Base-by-base conservation (phyloP, 23 tunicate genomes). In the Ascidia mentula region DNA sequence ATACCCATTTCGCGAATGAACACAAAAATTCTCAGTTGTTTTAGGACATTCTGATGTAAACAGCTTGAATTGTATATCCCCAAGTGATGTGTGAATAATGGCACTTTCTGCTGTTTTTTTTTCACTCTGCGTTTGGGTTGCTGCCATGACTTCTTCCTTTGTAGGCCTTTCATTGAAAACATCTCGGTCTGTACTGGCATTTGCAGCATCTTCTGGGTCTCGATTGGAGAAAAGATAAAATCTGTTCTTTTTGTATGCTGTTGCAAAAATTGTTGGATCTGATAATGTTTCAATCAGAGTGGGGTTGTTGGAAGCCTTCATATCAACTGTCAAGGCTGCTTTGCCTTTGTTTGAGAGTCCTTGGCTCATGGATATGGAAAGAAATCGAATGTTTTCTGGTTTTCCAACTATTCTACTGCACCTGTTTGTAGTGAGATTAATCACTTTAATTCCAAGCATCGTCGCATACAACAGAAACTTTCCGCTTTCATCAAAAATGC, bases 91-190 rank as follows among this genome's bases (percentile, higher is more conserved):
- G 78, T 92, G 97, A 46, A 92, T 87, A 33, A 79, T 61, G 38
- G 97, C 97, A 77, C 32, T 83, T n/a, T 87, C 89, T 31, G 80
- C 86, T 28, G 87, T 84, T 40, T 85, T 80, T 46, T 90, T 90
- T 53, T 90, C 96, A 26, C 82, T 84, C 40, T 77, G 82, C 20
- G 85, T 92, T 80, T 96, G 99, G 39, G 90, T 80, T 22, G 96
- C 89, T 0, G 99, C 96, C 86, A 96, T 73, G 32, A 92, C 84
- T 80, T 96, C 99, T 12, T 96, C 99, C 45, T 96, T 96, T 22
- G 96, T 80, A 5, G 99, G 99, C 78, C 90, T 87, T 83, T 96
- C 99, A 72, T 96, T 96, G 72, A 96, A 96, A 12, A 96, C 83
- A 77, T 96, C 99, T 31, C 99, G 79, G 18, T 96, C 99, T n/a